Conservation (phyloP, 1,140 invertebrate species). For the Asbolus verrucosus region DNA sequence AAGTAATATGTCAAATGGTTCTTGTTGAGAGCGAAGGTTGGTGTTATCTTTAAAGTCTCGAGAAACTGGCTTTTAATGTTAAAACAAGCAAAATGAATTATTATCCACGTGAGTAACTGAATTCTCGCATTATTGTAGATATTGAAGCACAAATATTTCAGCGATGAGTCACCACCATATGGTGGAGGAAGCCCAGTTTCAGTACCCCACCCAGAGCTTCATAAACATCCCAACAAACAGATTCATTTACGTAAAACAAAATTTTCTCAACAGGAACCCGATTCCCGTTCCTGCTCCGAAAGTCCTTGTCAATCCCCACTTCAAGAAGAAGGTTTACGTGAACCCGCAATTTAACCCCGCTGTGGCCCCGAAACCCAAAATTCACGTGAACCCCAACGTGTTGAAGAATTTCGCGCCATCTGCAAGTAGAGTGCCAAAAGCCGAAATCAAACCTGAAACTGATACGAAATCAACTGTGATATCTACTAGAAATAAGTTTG, state of each 20-base stretch:
- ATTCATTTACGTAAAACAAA: constrained; percentile 56
- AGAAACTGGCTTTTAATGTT: no score
- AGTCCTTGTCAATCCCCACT: constrained; percentile 61
- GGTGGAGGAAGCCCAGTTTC: not conserved
- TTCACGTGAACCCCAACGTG: constrained; percentile 55
- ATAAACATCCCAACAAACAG: constrained; percentile 25
- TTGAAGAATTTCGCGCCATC: constrained; percentile 41
- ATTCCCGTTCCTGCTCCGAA: constrained; percentile 40
- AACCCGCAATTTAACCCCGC: no score
- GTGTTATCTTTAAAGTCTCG: not conserved
- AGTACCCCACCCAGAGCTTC: not conserved
- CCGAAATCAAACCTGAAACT: not conserved
- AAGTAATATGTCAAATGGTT: no score
- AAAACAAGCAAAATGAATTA: constrained; percentile 15
- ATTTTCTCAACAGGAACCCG: constrained; percentile 30
- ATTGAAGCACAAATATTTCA: not conserved
- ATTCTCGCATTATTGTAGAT: no score
- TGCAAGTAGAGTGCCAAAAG: constrained; percentile 42
- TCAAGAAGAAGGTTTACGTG: constrained; percentile 59
- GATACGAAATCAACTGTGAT: constrained; percentile 41
- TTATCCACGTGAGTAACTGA: not conserved
- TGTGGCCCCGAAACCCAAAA: constrained; percentile 42
- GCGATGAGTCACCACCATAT: constrained; percentile 21
- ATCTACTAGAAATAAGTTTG: constrained; percentile 57
- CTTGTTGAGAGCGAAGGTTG: no score